These are phyloP conservation scores for Agrochola lota DNA, from an alignment of 2,888 invertebrate species.

Conservation along the genomic window DNA sequence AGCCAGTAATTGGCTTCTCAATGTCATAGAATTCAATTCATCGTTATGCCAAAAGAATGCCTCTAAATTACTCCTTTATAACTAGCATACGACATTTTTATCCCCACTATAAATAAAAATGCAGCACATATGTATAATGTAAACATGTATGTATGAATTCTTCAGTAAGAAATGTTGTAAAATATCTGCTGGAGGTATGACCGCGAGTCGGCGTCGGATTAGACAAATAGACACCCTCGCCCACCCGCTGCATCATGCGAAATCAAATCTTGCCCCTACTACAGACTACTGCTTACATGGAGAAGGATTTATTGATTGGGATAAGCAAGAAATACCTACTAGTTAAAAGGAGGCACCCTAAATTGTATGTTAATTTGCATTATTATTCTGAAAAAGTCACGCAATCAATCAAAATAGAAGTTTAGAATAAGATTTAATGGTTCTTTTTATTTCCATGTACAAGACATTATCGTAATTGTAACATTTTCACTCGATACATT, in stretches of 20 bases:
- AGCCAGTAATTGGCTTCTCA: neutral
- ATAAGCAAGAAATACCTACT: no score
- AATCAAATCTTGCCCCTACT: conserved; percentile 66
- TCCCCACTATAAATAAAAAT: conserved; percentile 22
- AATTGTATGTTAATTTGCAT: no score
- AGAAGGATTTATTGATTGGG: no score
- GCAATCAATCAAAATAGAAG: no score
- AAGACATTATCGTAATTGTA: no score
- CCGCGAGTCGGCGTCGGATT: conserved; percentile 59
- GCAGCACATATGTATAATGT: conserved; percentile 17
- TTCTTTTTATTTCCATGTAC: no score
- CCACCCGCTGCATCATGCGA: conserved; percentile 61
- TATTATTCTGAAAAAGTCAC: no score
- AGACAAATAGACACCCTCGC: conserved; percentile 63
- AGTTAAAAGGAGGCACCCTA: no score
- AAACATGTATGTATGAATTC: conserved; percentile 22
- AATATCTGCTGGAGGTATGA: conserved; percentile 54
- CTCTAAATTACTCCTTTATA: conserved; percentile 9
- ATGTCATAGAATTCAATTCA: no score
- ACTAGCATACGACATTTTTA: conserved; percentile 13
- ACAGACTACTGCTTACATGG: neutral
- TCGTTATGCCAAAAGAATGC: neutral
- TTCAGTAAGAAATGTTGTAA: conserved; percentile 46
- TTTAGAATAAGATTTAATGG: no score
- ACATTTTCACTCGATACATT: no score